These are phyloP conservation scores for Numida meleagris DNA, from an alignment of 2,113 vertebrate genomes.

Conservation along the genomic window DNA sequence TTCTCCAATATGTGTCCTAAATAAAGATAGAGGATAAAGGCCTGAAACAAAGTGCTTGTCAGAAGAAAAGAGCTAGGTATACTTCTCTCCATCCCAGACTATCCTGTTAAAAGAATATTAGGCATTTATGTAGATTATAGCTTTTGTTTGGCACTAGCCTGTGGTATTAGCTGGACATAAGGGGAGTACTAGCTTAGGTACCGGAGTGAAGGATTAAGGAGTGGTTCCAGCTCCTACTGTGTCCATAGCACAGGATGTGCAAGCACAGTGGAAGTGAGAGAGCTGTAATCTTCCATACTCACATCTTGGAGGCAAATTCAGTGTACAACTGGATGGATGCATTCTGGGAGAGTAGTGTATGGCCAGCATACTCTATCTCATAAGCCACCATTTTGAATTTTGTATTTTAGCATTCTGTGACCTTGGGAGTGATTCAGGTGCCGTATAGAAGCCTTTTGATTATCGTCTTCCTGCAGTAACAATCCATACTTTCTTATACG, in stretches of 20 bases:
- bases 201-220: neutral
- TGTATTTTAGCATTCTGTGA: neutral
- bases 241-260: neutral
- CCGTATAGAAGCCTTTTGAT: neutral
- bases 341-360: accelerated
- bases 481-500: neutral
- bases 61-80: neutral
- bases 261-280: neutral
- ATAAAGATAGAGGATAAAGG: neutral
- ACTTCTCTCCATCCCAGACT: neutral
- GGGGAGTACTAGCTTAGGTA: neutral
- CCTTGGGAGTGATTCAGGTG: neutral
- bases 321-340: neutral
- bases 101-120: neutral
- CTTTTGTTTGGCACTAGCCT: neutral
- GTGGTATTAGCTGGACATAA: neutral
- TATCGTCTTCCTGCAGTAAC: neutral
- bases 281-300: accelerated
- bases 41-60: neutral
- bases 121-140: neutral
- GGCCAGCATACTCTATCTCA: neutral
- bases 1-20: neutral
- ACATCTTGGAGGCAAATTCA: neutral
- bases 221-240: neutral
- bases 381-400: neutral